phyloP scores from a whole-genome alignment of 2,797 vertebrate species.

The Sparus aurata region DNA sequence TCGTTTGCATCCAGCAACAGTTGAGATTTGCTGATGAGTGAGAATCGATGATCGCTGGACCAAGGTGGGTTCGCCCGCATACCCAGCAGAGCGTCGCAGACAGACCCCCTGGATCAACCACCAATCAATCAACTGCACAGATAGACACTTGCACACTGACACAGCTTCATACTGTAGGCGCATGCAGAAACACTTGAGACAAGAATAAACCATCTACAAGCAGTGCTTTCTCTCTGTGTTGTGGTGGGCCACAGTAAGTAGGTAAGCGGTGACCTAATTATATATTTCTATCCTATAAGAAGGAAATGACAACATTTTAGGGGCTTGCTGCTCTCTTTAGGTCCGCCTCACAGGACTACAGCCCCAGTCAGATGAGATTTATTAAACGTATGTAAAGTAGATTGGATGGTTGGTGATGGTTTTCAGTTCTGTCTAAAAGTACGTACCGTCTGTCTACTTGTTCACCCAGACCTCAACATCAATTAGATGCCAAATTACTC shows the following conservation, averaged over 20 bases:
- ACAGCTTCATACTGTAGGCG: not conserved
- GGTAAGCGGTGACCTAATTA: slow-evolving; percentile 38
- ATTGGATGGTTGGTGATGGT: not conserved
- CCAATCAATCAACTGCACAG: slow-evolving; percentile 27
- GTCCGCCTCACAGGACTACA: slow-evolving; percentile 3
- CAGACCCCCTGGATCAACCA: not conserved
- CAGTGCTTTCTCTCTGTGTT: not conserved
- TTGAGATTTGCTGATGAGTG: slow-evolving; percentile 21
- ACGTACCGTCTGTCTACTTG: not conserved
- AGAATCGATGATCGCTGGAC: slow-evolving; percentile 36
- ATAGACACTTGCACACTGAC: not conserved
- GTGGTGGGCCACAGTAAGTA: slow-evolving; percentile 29
- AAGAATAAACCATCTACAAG: slow-evolving; percentile 12
- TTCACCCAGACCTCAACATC: no score
- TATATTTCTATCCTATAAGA: slow-evolving; percentile 7
- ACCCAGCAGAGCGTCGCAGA: slow-evolving; percentile 4
- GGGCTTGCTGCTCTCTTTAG: not conserved
- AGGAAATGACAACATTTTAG: slow-evolving; percentile 7
- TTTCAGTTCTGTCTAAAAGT: slow-evolving; percentile 16
- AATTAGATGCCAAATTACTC: not conserved
- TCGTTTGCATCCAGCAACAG: slow-evolving; percentile 18
- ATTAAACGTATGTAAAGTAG: not conserved
- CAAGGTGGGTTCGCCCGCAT: slow-evolving; percentile 21
- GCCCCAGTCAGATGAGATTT: not conserved
- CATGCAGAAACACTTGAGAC: not conserved